Evolutionary conservation across 2,797 vertebrate genomes (phyloP), one percentile per base, ranked within the genome.

Genomic region (Chaenodraco wilsoni): DNA sequence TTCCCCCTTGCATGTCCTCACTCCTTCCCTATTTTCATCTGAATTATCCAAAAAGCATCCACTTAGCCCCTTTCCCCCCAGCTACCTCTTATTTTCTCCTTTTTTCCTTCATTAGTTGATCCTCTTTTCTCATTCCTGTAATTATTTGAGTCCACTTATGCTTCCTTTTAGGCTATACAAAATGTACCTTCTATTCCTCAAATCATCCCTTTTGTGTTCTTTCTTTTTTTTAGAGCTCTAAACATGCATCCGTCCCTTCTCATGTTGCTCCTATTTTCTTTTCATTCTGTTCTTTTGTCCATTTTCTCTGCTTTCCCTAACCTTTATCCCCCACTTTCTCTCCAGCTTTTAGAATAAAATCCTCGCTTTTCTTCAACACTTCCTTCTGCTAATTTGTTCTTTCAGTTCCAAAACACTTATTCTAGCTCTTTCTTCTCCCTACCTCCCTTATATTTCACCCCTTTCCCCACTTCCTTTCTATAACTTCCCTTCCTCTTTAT

Each of bases 41-140:
- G 64, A 83, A 88, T 79, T 67, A 69, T 81, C 74, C 72, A 64
- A 74, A 83, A 27, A 91, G 88, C 67, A 84, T 78, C 54, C 60
- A 79, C 78, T 86, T 80, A 72, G 66, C 78, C 65, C 81, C 56
- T 56, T 65, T 61, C 45, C 41, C 44, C 41, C 54, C 50, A 0
- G 13, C 76, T 60, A 23, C 60, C 70, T 60, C 51, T 40, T 74
- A 58, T 51, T 55, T 69, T 79, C 37, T 71, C 17, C 41, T 48
- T 58, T 79, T 74, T 73, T 70, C 33, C 40, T 64, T 63, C 63
- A 65, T 12, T 21, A 31, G 71, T 48, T 74, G 55, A 77, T 74
- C 65, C 61, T 75, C 78, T 84, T 82, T 73, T 63, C 54, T 74
- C 68, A 59, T 84, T 76, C 74, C 67, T 65, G 74, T 63, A 78